These are phyloP conservation scores for Craseonycteris thonglongyai DNA, from an alignment of 2,113 vertebrate species.

Conservation along the genomic window DNA sequence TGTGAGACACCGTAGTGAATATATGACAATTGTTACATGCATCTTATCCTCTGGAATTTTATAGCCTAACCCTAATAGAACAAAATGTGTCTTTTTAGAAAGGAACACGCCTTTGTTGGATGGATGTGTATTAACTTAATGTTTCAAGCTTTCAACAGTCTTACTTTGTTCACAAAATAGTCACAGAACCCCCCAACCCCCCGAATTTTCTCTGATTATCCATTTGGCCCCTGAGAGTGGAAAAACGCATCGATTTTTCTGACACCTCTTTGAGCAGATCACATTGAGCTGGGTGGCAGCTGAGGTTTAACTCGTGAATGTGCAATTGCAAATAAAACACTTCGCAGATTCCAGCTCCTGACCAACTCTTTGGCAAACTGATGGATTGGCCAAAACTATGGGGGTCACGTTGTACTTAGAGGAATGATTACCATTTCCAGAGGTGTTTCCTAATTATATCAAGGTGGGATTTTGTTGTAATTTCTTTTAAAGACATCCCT, in stretches of 20 bases:
- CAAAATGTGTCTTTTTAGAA: conserved; percentile 17
- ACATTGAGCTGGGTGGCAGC: conserved; percentile 74
- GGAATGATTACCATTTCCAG: not conserved
- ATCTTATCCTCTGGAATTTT: not conserved
- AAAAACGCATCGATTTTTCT: conserved; percentile 83
- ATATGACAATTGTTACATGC: not conserved
- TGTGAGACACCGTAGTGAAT: not conserved
- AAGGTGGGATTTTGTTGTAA: not conserved
- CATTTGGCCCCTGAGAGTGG: conserved; percentile 72
- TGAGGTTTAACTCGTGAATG: conserved; percentile 70
- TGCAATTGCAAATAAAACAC: conserved; percentile 60
- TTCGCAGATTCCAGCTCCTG: conserved; percentile 65
- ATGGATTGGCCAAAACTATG: not conserved
- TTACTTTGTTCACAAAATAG: conserved; percentile 71
- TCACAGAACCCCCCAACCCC: not conserved
- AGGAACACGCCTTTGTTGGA: conserved; percentile 47
- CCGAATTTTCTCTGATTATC: conserved; percentile 66
- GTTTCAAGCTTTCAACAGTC: conserved; percentile 63
- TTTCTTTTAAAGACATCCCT: not conserved
- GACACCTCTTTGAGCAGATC: conserved; percentile 69
- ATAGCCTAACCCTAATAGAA: not conserved
- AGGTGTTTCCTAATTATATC: not conserved
- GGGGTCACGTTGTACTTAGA: not conserved
- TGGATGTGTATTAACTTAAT: conserved; percentile 66
- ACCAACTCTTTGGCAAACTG: conserved; percentile 50